Evolutionary conservation across 2,888 invertebrate species (phyloP).

Genomic region (Lithophane socia): DNA sequence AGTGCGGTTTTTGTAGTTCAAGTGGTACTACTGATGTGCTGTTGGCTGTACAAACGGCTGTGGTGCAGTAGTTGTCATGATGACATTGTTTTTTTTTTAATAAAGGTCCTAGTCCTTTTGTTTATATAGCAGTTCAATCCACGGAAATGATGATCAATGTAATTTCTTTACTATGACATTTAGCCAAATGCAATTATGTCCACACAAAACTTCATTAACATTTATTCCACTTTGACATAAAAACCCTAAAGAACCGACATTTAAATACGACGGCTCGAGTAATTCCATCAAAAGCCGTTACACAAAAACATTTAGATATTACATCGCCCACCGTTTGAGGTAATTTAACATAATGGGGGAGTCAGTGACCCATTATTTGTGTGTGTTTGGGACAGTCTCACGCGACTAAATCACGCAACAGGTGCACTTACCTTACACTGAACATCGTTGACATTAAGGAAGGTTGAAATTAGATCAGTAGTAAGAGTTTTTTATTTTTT

Average conservation of each 20-base stretch:
- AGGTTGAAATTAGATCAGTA: slow-evolving; percentile 1
- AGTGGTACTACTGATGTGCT: too few species aligned
- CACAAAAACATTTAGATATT: slow-evolving; percentile 54
- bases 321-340: slow-evolving; percentile 50
- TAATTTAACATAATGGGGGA: slow-evolving; percentile 63
- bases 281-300: slow-evolving; percentile 56
- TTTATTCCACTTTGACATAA: slow-evolving; percentile 7
- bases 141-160: not conserved
- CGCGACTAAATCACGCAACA: slow-evolving; percentile 69
- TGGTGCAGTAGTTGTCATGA: not conserved
- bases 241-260: slow-evolving; percentile 10
- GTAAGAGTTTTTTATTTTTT: not conserved
- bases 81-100: not conserved
- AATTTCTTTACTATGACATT: not conserved
- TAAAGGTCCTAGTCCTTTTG: not conserved
- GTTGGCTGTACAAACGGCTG: not conserved
- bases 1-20: not conserved
- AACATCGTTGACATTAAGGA: slow-evolving; percentile 13
- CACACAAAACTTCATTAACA: slow-evolving; percentile 7
- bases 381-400: slow-evolving; percentile 62
- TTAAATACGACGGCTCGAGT: slow-evolving; percentile 41
- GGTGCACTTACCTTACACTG: slow-evolving; percentile 51
- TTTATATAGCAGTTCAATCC: not conserved
- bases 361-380: slow-evolving; percentile 63
- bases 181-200: not conserved